Evolutionary conservation across 2,113 vertebrate genomes (phyloP), one percentile per base, ranked within the genome.

Genomic region (Vanacampus margaritifer): DNA sequence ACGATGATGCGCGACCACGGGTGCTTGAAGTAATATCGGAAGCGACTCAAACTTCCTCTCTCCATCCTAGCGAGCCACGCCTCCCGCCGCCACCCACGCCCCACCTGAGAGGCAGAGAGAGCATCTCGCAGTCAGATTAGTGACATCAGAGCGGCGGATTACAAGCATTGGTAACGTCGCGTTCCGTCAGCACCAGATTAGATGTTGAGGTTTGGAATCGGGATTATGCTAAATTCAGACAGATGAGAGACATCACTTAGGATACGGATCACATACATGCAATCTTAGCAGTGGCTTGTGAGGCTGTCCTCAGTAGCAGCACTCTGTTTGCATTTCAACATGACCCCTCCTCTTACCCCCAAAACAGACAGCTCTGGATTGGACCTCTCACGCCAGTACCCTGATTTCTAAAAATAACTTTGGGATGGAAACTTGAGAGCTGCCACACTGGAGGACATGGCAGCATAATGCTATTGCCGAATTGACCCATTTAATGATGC

Each of bases 1-100:
- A 98, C 94, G 21, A 95, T 82, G 84, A 99, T 88, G 43, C 97
- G 96, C 60, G 93, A 96, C 97, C 97, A 99, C 0, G 97, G 97
- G 79, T 99, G 97, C 91, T 98, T 97, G 89, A 99, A 98, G 86
- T 98, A 98, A 84, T 99, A 98, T 58, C 95, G 96, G 68, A 98
- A 98, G 84, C 92, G 89, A 87, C 93, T 92, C 87, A 88, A 88
- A 87, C 93, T 92, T 87, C 88, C 81, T 78, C 91, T 87, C 75
- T 91, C 95, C 96, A 99, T 95, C 87, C 93, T 96, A 89, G 71
- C 86, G 84, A 75, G 67, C 62, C 80, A 79, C 75, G 19, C 23
- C 81, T 68, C 58, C 58, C 58, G 37, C 59, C 59, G 16, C n/a
- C 59, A 61, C 77, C 88, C 71, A 73, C 81, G n/a, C 72, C 64